These are phyloP conservation scores for Apteryx owenii DNA, from an alignment of 2,113 vertebrate genomes.

Conservation along the genomic window DNA sequence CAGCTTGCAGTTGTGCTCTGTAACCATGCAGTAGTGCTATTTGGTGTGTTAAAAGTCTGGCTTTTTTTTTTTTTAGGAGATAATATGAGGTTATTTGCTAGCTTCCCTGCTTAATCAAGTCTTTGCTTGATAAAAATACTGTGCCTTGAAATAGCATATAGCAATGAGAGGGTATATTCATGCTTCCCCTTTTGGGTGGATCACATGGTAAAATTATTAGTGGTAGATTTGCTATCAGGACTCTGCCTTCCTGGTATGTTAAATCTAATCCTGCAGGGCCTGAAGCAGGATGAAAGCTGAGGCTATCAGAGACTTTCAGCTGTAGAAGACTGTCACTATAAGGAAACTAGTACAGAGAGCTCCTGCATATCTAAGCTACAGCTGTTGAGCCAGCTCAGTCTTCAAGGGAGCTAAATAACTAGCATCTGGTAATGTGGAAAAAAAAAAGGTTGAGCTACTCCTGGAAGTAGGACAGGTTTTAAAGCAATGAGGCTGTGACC, in stretches of 20 bases:
- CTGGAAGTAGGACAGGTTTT: not conserved
- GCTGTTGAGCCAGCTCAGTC: not conserved
- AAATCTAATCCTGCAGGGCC: not conserved
- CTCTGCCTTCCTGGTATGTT: not conserved
- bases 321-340: not conserved
- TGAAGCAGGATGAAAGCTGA: not conserved
- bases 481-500: not conserved
- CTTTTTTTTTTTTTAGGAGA: not conserved
- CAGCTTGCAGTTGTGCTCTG: constrained; percentile 5
- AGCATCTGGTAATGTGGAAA: not conserved
- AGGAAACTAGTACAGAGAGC: not conserved
- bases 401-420: not conserved
- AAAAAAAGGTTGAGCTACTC: not conserved
- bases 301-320: not conserved
- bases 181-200: not conserved
- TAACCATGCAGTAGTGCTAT: not conserved
- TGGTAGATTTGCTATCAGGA: not conserved
- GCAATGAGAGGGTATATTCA: not conserved
- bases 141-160: not conserved
- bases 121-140: not conserved
- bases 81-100: not conserved
- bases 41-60: not conserved
- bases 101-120: not conserved
- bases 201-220: not conserved
- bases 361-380: not conserved